phyloP scores from a whole-genome alignment of 2,888 invertebrate genomes.

The Hedychridium roseum region DNA sequence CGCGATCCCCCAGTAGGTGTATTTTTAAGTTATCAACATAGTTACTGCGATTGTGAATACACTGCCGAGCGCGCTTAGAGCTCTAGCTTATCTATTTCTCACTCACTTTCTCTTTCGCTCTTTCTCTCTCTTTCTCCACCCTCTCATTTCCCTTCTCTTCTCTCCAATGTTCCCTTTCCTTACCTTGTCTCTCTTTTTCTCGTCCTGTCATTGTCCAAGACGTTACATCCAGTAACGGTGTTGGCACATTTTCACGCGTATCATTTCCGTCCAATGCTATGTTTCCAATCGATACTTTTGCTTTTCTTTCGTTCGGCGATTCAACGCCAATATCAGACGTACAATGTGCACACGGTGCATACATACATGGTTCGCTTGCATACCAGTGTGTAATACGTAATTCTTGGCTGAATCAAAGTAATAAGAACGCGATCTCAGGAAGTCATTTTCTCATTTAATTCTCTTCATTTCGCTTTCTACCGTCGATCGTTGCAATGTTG shows the following conservation, averaged over 20 bases:
- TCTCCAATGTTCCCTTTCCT: conserved; percentile 14
- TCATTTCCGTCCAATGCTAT: neutral
- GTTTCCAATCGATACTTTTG: neutral
- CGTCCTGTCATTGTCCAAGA: conserved; percentile 1
- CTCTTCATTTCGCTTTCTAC: conserved; percentile 48
- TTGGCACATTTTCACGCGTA: neutral
- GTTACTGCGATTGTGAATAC: conserved; percentile 62
- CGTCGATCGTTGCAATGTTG: conserved; percentile 57
- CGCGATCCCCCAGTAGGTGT: conserved; percentile 41
- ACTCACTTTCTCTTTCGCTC: conserved; percentile 10
- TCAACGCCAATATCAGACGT: too few relatives aligned
- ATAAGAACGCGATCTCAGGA: too few relatives aligned
- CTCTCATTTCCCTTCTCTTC: conserved; percentile 6
- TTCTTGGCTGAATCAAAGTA: too few relatives aligned
- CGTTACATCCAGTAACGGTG: too few relatives aligned
- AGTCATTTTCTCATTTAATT: conserved; percentile 12
- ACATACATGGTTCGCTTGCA: too few relatives aligned
- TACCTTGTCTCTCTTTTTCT: conserved; percentile 13
- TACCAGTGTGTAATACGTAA: too few relatives aligned
- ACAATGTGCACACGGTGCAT: too few relatives aligned
- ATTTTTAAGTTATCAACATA: conserved; percentile 54
- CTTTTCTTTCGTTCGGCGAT: neutral
- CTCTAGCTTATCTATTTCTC: conserved; percentile 51
- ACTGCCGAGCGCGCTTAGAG: conserved; percentile 62
- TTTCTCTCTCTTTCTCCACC: neutral